Conservation (phyloP, 2,797 vertebrate genomes). For the Synaphobranchus kaupii region DNA sequence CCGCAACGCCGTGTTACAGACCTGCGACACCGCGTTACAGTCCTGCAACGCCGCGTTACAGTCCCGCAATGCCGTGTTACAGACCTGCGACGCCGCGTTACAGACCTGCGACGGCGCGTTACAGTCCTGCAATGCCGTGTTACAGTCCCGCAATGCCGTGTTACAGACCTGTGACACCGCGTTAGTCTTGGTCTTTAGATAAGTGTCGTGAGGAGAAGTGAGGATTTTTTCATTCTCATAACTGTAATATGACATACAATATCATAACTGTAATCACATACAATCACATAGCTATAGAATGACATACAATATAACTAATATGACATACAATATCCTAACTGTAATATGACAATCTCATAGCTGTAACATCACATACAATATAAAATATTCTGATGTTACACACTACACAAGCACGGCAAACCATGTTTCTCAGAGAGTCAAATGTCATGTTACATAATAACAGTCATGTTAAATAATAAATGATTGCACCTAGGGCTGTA, state of each 20-base stretch:
- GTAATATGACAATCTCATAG: background rate
- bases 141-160: too few relatives aligned
- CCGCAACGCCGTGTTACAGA: too few relatives aligned
- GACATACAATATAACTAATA: background rate
- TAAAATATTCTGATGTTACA: background rate
- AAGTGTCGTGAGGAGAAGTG: too few relatives aligned
- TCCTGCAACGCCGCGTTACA: too few relatives aligned
- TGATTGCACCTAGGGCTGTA: background rate
- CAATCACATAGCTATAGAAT: too few relatives aligned
- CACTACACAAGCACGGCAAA: background rate
- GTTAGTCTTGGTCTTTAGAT: too few relatives aligned
- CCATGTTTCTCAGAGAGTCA: background rate
- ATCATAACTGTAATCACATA: background rate
- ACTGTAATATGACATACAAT: background rate
- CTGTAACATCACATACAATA: background rate
- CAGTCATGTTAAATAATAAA: background rate
- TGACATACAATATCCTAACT: background rate
- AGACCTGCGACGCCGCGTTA: too few relatives aligned
- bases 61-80: too few relatives aligned
- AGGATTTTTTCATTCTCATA: background rate
- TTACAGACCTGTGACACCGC: too few relatives aligned
- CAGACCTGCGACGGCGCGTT: too few relatives aligned
- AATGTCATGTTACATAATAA: background rate
- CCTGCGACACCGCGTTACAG: too few relatives aligned
- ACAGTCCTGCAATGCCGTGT: too few relatives aligned